phyloP scores from a whole-genome alignment of 1,140 invertebrate species.

The Geopemphigus sp. region DNA sequence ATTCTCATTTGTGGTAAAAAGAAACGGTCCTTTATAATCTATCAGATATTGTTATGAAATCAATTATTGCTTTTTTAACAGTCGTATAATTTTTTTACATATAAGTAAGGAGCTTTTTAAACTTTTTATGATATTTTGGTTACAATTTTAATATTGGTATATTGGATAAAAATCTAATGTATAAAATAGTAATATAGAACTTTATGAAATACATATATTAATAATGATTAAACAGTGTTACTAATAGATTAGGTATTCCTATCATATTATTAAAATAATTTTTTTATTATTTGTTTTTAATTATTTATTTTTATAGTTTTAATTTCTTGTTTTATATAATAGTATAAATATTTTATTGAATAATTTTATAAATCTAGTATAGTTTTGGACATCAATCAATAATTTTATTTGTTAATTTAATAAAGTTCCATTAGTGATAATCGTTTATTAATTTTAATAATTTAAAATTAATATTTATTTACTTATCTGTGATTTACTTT shows the following conservation, averaged over 20 bases:
- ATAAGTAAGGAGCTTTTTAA: conserved; percentile 21
- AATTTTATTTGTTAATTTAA: too few species aligned
- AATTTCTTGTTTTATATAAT: too few species aligned
- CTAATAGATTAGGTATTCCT: not conserved
- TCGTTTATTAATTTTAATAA: too few species aligned
- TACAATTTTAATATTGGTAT: not conserved
- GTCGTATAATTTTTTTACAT: not conserved
- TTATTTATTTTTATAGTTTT: too few species aligned
- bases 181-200: not conserved
- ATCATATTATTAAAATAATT: too few species aligned
- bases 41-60: conserved; percentile 13
- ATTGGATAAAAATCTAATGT: not conserved
- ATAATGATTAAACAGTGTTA: not conserved
- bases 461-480: conserved; percentile 7
- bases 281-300: too few species aligned
- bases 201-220: not conserved
- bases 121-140: conserved; percentile 8
- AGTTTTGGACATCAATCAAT: too few species aligned
- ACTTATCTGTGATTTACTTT: conserved; percentile 17
- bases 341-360: too few species aligned
- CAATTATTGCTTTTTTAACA: conserved; percentile 26
- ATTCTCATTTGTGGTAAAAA: conserved; percentile 47
- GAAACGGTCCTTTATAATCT: not conserved
- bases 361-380: too few species aligned
- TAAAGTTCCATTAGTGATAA: too few species aligned